phyloP scores from a whole-genome alignment of 2,797 vertebrate genomes.

The Pseudocheirus occidentalis region DNA sequence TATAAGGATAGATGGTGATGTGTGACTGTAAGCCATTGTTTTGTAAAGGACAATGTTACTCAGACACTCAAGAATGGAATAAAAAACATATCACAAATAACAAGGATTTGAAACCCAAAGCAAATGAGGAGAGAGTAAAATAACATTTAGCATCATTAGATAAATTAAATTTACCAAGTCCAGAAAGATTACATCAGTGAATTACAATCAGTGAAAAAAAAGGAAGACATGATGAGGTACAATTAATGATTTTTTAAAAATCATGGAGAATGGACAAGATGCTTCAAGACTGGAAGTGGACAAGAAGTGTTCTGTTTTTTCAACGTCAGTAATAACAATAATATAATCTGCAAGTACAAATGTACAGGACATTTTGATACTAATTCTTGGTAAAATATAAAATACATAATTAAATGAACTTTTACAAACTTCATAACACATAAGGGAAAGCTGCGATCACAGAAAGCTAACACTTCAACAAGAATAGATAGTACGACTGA shows the following conservation, averaged over 20 bases:
- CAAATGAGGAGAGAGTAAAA: not conserved
- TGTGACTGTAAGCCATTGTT: not conserved
- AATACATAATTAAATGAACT: not conserved
- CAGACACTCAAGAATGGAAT: not conserved
- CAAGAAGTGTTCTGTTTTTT: not conserved
- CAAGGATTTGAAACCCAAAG: not conserved
- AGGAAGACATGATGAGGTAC: not conserved
- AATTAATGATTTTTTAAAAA: too few species aligned
- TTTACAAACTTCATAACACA: not conserved
- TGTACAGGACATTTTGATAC: not conserved
- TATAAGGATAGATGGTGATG: not conserved
- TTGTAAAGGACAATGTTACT: not conserved
- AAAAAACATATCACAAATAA: not conserved
- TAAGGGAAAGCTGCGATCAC: not conserved
- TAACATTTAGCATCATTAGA: not conserved
- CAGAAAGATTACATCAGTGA: not conserved
- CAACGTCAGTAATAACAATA: not conserved
- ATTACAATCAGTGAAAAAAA: not conserved
- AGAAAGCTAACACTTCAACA: not conserved
- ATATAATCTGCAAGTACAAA: not conserved
- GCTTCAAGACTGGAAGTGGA: not conserved
- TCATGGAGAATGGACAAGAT: too few species aligned
- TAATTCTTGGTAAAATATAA: not conserved
- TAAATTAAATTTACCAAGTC: not conserved
- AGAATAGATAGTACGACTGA: not conserved